Evolutionary conservation across 92 coral and sea anemone species (phyloP), one percentile per base, ranked within the genome.

Genomic region (Zoanthus sansibaricus): DNA sequence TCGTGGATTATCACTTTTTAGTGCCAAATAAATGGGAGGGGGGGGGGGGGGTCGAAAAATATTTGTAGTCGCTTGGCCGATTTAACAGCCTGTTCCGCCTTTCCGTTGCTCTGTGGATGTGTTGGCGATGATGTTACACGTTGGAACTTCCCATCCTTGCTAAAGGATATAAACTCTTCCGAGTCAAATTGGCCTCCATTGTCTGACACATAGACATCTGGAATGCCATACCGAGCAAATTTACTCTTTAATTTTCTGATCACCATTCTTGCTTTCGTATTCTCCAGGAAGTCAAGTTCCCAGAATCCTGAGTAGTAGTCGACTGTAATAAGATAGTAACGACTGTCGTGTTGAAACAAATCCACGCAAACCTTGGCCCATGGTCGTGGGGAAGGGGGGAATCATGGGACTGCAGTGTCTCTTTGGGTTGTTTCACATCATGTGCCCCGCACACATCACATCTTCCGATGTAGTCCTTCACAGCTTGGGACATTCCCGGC

Each of bases 401-500:
- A 8, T 72, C 76, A 15, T 31, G 49, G 20, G 9, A 16, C 37
- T 72, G 44, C 76, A 72, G 11, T 13, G 76, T 7, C 37, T 72
- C 76, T 44, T 44, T 37, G 12, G 76, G 12, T 18, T 72, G 76
- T 11, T 31, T 37, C 8, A 16, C 6, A 72, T 72, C 76, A 44
- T 72, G 48, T 44, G 32, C 9, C 20, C 76, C 55, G 21, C 76
- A 72, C 9, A 16, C 20, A 7, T 44, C 37, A 72, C 76, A 42
- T 14, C 48, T 72, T 14, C 9, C 32, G 8, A 42, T 44, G 51
- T 72, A 84, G 72, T 84, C 71, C 42, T 78, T 76, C 21, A 84
- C 79, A 71, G 75, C 79, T 37, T 68, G 72, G 32, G 70, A 72
- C 77, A 84, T 84, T 30, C 88, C 82, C 32, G 80, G 88, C 87